A percentile compares a stretch with the other conserved stretches of the same genome.
Evolutionary conservation across 2,797 vertebrate genomes (phyloP).

Genomic region (Phalanger gymnotis): DNA sequence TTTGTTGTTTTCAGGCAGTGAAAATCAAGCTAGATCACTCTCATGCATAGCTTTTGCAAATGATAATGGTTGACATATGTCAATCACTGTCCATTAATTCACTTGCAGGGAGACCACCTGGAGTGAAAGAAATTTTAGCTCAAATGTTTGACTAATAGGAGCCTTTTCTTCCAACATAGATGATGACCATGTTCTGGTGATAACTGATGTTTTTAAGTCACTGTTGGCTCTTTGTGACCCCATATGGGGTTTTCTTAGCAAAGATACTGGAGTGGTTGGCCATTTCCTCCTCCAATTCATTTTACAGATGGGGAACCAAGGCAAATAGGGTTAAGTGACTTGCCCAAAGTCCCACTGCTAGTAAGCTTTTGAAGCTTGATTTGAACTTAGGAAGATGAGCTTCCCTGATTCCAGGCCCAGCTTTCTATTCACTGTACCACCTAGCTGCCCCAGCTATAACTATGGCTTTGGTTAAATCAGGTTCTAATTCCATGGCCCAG

Average conservation of each 20-base stretch:
- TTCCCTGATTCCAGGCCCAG: background rate
- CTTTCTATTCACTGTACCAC: background rate
- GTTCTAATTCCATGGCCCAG: background rate
- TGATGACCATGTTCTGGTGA: background rate
- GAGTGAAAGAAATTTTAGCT: background rate
- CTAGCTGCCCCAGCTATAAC: background rate
- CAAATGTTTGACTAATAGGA: background rate
- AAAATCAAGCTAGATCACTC: background rate
- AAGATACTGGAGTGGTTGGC: background rate
- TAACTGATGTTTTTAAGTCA: background rate
- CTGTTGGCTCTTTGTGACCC: background rate
- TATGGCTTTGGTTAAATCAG: background rate
- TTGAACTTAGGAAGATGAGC: background rate
- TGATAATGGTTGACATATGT: background rate
- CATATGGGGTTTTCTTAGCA: background rate
- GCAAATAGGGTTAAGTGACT: background rate
- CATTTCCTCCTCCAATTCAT: background rate
- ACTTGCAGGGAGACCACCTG: background rate
- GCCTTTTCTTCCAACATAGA: background rate
- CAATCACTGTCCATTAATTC: background rate
- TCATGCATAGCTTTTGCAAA: background rate
- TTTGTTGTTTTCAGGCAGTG: background rate
- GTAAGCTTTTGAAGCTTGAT: background rate
- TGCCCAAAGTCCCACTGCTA: background rate
- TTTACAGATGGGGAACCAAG: background rate